These are phyloP conservation scores for Paracyclopina nana DNA, from an alignment of 1,140 invertebrate species.

Conservation along the genomic window DNA sequence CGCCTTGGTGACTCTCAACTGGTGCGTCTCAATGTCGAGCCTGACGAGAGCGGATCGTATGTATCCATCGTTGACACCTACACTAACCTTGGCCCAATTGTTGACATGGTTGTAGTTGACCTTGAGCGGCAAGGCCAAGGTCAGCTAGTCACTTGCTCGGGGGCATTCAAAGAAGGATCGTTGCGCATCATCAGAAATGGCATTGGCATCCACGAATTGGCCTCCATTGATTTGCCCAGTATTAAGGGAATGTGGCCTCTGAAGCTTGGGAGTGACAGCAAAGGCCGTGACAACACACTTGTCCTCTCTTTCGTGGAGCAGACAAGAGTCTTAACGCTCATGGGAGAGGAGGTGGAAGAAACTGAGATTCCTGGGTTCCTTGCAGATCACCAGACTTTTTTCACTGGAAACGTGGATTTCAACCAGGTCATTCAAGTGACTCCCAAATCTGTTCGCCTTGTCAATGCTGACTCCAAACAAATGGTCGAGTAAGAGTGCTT, in stretches of 20 bases:
- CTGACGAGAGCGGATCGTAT: slow-evolving; percentile 68
- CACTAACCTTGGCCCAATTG: slow-evolving; percentile 88
- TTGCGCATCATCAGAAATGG: slow-evolving; percentile 90
- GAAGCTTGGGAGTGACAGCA: slow-evolving; percentile 40
- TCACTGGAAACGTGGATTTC: slow-evolving; percentile 65
- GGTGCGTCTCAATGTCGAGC: slow-evolving; percentile 63
- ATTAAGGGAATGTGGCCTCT: slow-evolving; percentile 95
- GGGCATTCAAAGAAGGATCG: slow-evolving; percentile 90
- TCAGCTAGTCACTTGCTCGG: slow-evolving; percentile 90
- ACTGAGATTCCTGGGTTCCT: slow-evolving; percentile 77
- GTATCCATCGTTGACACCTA: slow-evolving; percentile 87
- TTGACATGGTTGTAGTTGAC: slow-evolving; percentile 94
- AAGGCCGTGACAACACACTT: slow-evolving; percentile 57
- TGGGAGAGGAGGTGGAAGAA: slow-evolving; percentile 90
- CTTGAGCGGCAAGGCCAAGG: slow-evolving; percentile 77
- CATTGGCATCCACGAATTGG: slow-evolving; percentile 92
- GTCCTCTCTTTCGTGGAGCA: slow-evolving; percentile 86
- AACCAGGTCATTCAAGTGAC: slow-evolving; percentile 64
- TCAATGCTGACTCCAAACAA: background rate
- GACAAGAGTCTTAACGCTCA: slow-evolving; percentile 64
- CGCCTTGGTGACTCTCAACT: slow-evolving; percentile 89
- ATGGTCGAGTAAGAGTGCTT: slow-evolving; percentile 4
- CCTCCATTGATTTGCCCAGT: slow-evolving; percentile 82
- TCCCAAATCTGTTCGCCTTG: slow-evolving; percentile 9
- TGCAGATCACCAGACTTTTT: slow-evolving; percentile 75